These are phyloP conservation scores for Ennomos erosarius DNA, from an alignment of 2,888 invertebrate genomes.

Conservation along the genomic window DNA sequence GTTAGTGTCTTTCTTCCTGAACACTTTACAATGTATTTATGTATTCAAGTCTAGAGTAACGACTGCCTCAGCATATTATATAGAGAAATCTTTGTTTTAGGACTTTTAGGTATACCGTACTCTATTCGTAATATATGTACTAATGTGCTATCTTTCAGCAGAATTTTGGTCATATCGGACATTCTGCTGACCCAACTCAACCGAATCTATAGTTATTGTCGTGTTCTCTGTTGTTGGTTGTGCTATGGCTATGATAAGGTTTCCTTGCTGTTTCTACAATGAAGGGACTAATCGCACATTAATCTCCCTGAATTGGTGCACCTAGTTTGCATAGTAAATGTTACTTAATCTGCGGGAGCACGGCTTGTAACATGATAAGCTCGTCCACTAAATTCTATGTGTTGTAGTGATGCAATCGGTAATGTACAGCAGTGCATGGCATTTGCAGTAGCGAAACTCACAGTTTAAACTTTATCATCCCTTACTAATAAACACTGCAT, in stretches of 20 bases:
- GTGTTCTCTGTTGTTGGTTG: not conserved
- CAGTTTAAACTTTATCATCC: no score
- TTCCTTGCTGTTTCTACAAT: constrained; percentile 3
- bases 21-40: not conserved
- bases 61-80: no score
- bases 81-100: no score
- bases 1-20: not conserved
- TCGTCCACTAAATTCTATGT: constrained; percentile 9
- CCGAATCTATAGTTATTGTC: not conserved
- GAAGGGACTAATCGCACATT: constrained; percentile 16
- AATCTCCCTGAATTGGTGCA: constrained; percentile 20
- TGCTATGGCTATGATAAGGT: constrained; percentile 4
- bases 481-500: no score
- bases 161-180: no score
- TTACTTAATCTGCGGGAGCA: constrained; percentile 5
- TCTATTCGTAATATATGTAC: no score
- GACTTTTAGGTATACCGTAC: no score
- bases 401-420: constrained; percentile 19
- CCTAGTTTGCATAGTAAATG: constrained; percentile 11
- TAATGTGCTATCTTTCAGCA: no score
- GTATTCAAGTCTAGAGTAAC: no score
- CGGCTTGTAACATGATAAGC: constrained; percentile 25
- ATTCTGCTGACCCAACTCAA: not conserved
- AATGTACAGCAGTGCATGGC: constrained; percentile 3
- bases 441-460: constrained; percentile 4